Evolutionary conservation across 1,140 invertebrate genomes (phyloP), one percentile per base, ranked within the genome.

Genomic region (Drosophila orosa): DNA sequence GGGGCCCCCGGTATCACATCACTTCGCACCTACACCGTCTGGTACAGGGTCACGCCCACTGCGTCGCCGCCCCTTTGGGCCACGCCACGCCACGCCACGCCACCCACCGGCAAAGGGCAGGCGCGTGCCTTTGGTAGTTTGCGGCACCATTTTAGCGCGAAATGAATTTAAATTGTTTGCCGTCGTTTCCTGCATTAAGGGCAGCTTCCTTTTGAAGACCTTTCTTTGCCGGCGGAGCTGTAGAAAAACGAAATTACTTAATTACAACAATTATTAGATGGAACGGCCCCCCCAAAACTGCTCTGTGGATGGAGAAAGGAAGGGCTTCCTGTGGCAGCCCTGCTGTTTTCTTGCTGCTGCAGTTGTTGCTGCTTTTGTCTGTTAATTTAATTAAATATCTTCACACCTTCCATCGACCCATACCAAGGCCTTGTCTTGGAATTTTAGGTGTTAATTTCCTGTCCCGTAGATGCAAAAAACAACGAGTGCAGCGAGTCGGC

Each of bases 321-420:
- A 44, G 39, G 52, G 61, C 63, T 79, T 79, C 72, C 79, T 61
- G 60, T 35, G 29, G 67, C 45, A 4, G 29, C 22, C 22, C 29
- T 62, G 50, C 29, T 56, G 50, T n/a, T 47, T 56, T 29, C 22
- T 15, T 44, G 19, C 37, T 58, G 56, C 22, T 54, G 44, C 31
- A 17, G 76, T 66, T 73, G 56, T 44, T 74, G 40, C 71, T 82
- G 68, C 77, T 74, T 67, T 71, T 74, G 74, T 57, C 77, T 84
- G 84, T 77, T 89, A 89, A 89, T 89, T 91, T 91, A 91, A 91
- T 91, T 91, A 91, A 89, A 91, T 90, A 91, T 82, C 78, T 90
- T 90, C 79, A 86, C 89, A 91, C 90, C 84, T 91, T 86, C 71
- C 77, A 79, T 74, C 78, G 81, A 78, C 67, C 52, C 52, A 60